Evolutionary conservation across 2,797 vertebrate species (phyloP).

Genomic region (Zenarchopterus dispar): DNA sequence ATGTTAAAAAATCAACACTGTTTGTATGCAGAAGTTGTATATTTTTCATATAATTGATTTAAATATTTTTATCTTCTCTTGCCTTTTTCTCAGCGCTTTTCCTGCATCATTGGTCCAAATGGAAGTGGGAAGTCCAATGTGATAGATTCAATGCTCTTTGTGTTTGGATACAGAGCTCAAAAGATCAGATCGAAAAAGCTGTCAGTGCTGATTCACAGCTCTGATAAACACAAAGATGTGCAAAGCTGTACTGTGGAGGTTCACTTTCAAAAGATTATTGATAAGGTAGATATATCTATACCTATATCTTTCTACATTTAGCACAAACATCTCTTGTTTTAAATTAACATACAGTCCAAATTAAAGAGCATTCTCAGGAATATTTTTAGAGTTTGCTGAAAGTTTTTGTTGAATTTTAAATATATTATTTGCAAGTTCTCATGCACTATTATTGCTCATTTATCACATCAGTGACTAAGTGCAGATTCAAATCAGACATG

Average conservation of each 20-base stretch:
- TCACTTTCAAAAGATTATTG: constrained; percentile 98
- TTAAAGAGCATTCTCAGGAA: constrained; percentile 4
- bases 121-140: constrained; percentile 99
- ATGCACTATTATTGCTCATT: constrained; percentile 37
- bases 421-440: constrained; percentile 1
- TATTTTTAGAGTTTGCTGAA: constrained; percentile 8
- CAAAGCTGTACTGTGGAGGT: constrained; percentile 96
- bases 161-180: constrained; percentile 98
- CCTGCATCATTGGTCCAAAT: constrained; percentile 98
- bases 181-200: constrained; percentile 99
- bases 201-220: constrained; percentile 96
- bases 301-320: constrained; percentile 26
- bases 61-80: constrained; percentile 18
- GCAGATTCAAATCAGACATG: constrained; percentile 50
- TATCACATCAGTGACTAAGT: constrained; percentile 48
- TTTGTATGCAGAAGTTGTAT: constrained; percentile 32
- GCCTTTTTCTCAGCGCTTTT: constrained; percentile 88
- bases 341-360: constrained; percentile 9
- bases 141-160: constrained; percentile 99
- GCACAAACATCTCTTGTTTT: constrained; percentile 22
- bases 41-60: constrained; percentile 41
- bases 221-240: constrained; percentile 90
- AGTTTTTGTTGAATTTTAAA: constrained; percentile 33
- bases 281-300: constrained; percentile 87
- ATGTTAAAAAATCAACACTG: not conserved